Conservation (phyloP, 1,140 invertebrate species). For the Drosophila truncata region DNA sequence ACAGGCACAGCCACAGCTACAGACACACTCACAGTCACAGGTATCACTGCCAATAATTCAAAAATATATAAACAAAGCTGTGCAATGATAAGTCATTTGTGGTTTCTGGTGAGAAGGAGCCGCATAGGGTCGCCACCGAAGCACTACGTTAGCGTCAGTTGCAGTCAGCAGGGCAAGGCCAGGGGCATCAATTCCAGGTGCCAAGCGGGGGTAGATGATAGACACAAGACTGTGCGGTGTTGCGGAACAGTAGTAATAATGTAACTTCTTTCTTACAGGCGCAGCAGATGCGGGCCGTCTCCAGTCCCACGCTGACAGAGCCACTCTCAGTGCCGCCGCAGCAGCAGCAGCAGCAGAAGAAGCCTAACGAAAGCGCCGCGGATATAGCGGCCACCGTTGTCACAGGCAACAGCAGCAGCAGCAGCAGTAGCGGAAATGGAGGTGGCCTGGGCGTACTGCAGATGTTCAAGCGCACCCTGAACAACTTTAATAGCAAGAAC, state of each 20-base stretch:
- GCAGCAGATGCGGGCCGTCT: conserved; percentile 80
- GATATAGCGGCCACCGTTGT: conserved; percentile 10
- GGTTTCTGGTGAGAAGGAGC: conserved; percentile 48
- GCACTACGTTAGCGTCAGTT: conserved; percentile 39
- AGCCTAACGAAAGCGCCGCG: neutral
- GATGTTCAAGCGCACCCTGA: conserved; percentile 90
- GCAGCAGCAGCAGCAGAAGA: conserved; percentile 23
- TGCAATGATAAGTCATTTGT: conserved; percentile 53
- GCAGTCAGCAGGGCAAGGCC: neutral
- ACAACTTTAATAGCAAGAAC: conserved; percentile 83
- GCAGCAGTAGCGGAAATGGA: neutral
- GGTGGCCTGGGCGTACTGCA: conserved; percentile 87
- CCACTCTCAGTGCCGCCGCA: conserved; percentile 5
- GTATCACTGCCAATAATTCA: conserved; percentile 28
- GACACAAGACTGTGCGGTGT: neutral
- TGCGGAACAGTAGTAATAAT: neutral
- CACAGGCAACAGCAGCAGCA: conserved; percentile 3
- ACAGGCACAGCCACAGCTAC: conserved; percentile 8
- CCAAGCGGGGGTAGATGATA: neutral
- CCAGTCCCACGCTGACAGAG: conserved; percentile 76
- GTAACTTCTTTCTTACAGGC: conserved; percentile 50
- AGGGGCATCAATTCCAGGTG: conserved; percentile 1
- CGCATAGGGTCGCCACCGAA: conserved; percentile 13
- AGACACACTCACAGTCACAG: neutral
- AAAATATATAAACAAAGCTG: conserved; percentile 17